These are phyloP conservation scores for Aptenodytes forsteri DNA, from an alignment of 2,113 vertebrate genomes.

Conservation along the genomic window DNA sequence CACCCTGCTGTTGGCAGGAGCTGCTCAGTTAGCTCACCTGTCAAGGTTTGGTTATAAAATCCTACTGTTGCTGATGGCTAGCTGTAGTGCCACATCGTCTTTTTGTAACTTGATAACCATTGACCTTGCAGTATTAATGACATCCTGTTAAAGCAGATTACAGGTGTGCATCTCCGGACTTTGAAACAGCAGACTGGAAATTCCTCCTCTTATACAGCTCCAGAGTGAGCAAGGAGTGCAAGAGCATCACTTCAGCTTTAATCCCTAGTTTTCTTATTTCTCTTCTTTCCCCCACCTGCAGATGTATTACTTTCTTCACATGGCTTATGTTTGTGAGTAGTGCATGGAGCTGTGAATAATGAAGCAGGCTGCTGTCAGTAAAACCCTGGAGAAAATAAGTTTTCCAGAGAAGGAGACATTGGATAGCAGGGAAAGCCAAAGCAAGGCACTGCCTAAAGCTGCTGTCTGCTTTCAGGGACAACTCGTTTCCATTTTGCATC, in stretches of 20 bases:
- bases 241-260: not conserved
- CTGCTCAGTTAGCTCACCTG: not conserved
- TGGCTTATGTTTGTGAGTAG: not conserved
- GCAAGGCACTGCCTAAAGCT: not conserved
- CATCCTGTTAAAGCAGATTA: not conserved
- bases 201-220: not conserved
- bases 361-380: not conserved
- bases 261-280: not conserved
- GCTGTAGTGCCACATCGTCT: rapidly evolving
- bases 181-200: not conserved
- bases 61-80: not conserved
- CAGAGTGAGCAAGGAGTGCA: not conserved
- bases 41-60: not conserved
- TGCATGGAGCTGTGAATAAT: not conserved
- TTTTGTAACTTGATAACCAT: no score
- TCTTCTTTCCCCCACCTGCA: not conserved
- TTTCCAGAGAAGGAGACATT: not conserved
- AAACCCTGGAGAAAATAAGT: not conserved
- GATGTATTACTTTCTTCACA: not conserved
- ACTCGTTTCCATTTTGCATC: not conserved
- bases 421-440: not conserved
- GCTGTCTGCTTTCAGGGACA: not conserved
- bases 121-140: not conserved
- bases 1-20: not conserved
- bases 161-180: not conserved